Conservation (phyloP, 2,113 vertebrate species). For the Sterrhoptilus dennistouni region DNA sequence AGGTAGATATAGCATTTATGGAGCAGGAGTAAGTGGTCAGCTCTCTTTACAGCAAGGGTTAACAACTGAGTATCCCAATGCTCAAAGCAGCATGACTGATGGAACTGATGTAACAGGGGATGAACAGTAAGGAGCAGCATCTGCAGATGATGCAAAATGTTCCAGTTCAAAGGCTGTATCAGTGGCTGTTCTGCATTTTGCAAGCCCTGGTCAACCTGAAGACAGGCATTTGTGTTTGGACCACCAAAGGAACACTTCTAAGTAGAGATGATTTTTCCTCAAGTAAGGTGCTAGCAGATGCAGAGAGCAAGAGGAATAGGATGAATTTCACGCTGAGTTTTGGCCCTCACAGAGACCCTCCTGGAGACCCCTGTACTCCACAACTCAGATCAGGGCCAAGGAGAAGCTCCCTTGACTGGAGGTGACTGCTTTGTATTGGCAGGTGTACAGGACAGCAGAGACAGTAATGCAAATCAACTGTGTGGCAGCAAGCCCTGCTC, state of each 20-base stretch:
- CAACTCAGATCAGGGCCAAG: neutral
- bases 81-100: neutral
- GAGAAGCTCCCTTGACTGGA: neutral
- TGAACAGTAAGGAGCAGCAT: neutral
- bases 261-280: neutral
- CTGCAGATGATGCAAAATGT: neutral
- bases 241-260: neutral
- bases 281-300: neutral
- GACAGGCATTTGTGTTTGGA: neutral
- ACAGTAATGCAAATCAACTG: accelerated
- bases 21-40: neutral
- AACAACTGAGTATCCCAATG: neutral
- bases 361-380: neutral
- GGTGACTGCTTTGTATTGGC: neutral
- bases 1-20: neutral
- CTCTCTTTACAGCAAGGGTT: neutral
- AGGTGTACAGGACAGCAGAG: neutral
- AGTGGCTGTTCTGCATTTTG: neutral
- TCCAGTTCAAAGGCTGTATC: neutral
- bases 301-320: neutral
- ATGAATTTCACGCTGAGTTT: neutral
- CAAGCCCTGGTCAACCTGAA: neutral
- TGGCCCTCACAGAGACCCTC: neutral
- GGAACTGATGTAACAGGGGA: neutral
- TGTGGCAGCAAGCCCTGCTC: neutral